phyloP scores from a whole-genome alignment of 2,113 vertebrate species.

The Ceyx cyanopectus region DNA sequence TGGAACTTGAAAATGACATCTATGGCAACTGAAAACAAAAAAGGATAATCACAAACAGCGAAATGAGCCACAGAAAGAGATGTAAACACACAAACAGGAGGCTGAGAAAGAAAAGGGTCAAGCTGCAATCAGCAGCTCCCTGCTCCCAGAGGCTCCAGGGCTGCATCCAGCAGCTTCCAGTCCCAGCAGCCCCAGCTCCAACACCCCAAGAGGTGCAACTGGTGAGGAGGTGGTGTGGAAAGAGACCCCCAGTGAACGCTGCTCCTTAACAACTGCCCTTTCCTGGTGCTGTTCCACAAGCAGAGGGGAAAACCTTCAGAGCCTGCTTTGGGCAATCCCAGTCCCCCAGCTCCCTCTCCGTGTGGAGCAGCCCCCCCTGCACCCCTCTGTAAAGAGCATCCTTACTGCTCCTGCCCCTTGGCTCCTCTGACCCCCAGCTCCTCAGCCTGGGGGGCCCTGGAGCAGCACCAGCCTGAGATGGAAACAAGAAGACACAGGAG shows the following conservation, averaged over 20 bases:
- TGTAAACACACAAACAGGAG: slow-evolving; percentile 4
- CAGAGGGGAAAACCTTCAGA: neutral
- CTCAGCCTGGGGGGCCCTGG: no score
- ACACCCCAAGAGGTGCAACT: neutral
- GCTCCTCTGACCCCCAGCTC: neutral
- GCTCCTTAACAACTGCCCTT: neutral
- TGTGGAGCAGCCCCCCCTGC: fast-evolving
- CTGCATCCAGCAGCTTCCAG: neutral
- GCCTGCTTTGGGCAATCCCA: neutral
- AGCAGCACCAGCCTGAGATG: neutral
- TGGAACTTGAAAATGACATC: slow-evolving; percentile 41
- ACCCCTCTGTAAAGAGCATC: fast-evolving
- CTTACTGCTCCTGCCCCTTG: neutral
- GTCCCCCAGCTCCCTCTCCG: neutral
- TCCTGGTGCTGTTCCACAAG: neutral
- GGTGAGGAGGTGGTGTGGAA: neutral
- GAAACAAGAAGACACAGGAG: neutral
- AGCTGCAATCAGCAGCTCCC: neutral
- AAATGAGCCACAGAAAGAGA: slow-evolving; percentile 46
- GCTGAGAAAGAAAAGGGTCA: neutral
- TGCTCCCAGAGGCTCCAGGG: neutral
- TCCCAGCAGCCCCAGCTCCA: neutral
- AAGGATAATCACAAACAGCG: neutral
- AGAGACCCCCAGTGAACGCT: neutral
- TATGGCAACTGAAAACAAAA: neutral